Base-by-base conservation (phyloP, 2,888 invertebrate species). In the Drepana falcataria region DNA sequence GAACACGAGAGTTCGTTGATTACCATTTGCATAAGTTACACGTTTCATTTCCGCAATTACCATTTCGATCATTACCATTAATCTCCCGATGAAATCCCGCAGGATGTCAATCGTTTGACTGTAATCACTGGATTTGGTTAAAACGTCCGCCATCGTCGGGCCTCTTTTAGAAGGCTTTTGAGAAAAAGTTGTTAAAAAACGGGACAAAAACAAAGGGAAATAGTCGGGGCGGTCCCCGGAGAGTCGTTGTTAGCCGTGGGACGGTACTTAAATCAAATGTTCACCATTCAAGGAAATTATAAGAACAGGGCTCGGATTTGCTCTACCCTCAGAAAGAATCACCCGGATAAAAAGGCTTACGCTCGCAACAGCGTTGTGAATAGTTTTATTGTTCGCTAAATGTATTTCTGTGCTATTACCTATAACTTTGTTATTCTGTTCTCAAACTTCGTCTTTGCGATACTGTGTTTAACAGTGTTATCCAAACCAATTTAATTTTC, bases 261-360 rank as follows among this genome's bases (percentile, higher is more conserved):
- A 85, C 85, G 85, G 85, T 86, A 85, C 87, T 89, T 89, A 87
- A 88, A 88, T 89, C 87, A 89, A 89, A 89, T 86, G 87, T 84
- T 86, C 85, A 81, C 84, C 83, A 83, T 88, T 88, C 84, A 83
- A 84, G 85, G 83, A 86, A 89, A 89, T 89, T 89, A 87, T 86
- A 87, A 89, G 86, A 88, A 84, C 81, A 83, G 75, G 73, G 79
- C 79, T 81, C 76, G 84, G 83, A 84, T 83, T 83, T 77, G 57
- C 71, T 68, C 68, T 73, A 68, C 77, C 77, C 79, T 80, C 71
- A 58, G 69, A 74, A 69, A 71, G 69, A 75, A 80, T 79, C 75
- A 73, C 67, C 67, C 56, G 78, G 79, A 83, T 85, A 85, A 83
- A 83, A 84, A 77, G 80, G 79, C 81, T 84, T 82, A 81, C 71